These are phyloP conservation scores for Calonectris borealis DNA, from an alignment of 2,113 vertebrate genomes.

Conservation along the genomic window DNA sequence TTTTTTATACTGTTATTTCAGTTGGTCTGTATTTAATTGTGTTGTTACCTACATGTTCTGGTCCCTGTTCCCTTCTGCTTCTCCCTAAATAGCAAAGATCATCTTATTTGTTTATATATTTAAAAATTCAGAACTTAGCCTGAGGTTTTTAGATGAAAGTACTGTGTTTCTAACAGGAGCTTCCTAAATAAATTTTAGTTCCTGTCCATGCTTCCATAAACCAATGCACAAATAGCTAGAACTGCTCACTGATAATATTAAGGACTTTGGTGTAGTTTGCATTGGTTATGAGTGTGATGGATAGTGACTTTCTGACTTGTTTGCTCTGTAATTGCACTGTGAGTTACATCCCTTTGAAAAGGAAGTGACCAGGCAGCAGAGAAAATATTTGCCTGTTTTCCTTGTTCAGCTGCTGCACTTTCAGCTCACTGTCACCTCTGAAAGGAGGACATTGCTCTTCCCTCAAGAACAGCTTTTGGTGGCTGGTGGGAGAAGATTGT, in stretches of 20 bases:
- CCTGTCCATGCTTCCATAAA: neutral
- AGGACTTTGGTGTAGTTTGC: neutral
- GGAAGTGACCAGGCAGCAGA: neutral
- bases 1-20: neutral
- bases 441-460: neutral
- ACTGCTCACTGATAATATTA: neutral
- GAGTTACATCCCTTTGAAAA: neutral
- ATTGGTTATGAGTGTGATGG: neutral
- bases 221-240: neutral
- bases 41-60: neutral
- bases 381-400: neutral
- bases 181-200: neutral
- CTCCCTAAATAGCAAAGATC: neutral
- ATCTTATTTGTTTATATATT: neutral
- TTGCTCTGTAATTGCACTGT: neutral
- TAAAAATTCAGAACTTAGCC: neutral
- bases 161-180: neutral
- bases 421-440: neutral
- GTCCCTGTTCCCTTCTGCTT: neutral
- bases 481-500: neutral
- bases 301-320: neutral
- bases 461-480: neutral
- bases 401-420: neutral
- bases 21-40: neutral
- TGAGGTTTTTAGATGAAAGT: neutral